Conservation (phyloP, 64 coral and sea anemone species). For the Exaiptasia diaphana region DNA sequence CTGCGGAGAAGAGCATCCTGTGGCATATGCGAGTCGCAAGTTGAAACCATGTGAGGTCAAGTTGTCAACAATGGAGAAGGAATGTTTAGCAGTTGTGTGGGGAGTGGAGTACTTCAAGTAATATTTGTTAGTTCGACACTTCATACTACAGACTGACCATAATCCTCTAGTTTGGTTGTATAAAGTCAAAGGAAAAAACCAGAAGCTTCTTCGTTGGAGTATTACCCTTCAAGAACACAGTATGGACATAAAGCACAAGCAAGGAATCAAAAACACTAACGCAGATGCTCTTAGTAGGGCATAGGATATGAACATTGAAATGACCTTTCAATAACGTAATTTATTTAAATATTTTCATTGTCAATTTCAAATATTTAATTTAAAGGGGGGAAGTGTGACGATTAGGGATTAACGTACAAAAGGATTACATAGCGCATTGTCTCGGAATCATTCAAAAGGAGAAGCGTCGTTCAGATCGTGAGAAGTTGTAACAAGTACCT, state of each 20-base stretch:
- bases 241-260: slow-evolving; percentile 12
- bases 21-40: slow-evolving; percentile 15
- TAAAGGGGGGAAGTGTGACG: no score
- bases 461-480: no score
- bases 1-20: not conserved
- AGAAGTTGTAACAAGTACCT: no score
- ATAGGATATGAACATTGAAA: no score
- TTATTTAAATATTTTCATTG: no score
- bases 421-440: no score
- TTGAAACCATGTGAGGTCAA: not conserved
- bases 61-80: slow-evolving; percentile 1
- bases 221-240: slow-evolving; percentile 16
- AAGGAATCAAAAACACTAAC: not conserved
- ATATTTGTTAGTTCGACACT: not conserved
- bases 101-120: slow-evolving; percentile 1
- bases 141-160: slow-evolving; percentile 14
- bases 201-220: slow-evolving; percentile 22
- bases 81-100: not conserved
- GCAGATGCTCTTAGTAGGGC: slow-evolving; percentile 5
- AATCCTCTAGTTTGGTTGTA: slow-evolving; percentile 30
- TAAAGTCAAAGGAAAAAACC: slow-evolving; percentile 22
- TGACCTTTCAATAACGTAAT: no score
- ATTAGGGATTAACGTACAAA: no score
- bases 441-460: no score
- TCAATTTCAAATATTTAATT: no score